Percentiles rank a stretch among this genome's conserved stretches.
phyloP scores from a whole-genome alignment of 2,888 invertebrate species.

The Tetragonisca angustula region DNA sequence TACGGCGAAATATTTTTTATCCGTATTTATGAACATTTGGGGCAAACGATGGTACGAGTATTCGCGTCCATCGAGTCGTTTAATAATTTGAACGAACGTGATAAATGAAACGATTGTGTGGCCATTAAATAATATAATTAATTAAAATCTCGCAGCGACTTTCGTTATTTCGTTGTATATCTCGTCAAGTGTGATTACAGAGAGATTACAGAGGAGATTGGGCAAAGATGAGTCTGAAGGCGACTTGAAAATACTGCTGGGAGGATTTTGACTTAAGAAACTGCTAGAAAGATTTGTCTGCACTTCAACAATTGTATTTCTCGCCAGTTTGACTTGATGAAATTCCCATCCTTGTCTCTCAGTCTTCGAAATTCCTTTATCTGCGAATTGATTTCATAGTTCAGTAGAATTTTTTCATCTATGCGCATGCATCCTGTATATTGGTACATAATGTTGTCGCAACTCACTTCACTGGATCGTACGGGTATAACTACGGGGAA shows the following conservation, averaged over 20 bases:
- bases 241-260: neutral
- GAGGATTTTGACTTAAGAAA: neutral
- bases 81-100: slow-evolving; percentile 63
- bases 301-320: slow-evolving; percentile 61
- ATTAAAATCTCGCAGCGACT: neutral
- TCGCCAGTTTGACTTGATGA: slow-evolving; percentile 67
- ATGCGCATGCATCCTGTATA: neutral
- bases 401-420: neutral
- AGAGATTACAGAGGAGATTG: too few relatives aligned
- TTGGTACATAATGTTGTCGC: neutral
- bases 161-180: neutral
- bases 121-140: neutral
- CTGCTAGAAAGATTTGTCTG: slow-evolving; percentile 69
- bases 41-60: slow-evolving; percentile 61
- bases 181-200: neutral
- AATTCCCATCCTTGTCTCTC: slow-evolving; percentile 52
- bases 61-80: slow-evolving; percentile 71
- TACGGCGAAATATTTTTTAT: slow-evolving; percentile 72
- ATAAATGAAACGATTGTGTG: slow-evolving; percentile 13
- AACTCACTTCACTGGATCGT: slow-evolving; percentile 70
- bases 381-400: slow-evolving; percentile 51
- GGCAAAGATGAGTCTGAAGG: neutral
- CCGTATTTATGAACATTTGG: slow-evolving; percentile 67
- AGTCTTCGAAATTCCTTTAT: slow-evolving; percentile 74
- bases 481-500: slow-evolving; percentile 74